Evolutionary conservation across 2,797 vertebrate species (phyloP).

Genomic region (Phaenicophaeus curvirostris): DNA sequence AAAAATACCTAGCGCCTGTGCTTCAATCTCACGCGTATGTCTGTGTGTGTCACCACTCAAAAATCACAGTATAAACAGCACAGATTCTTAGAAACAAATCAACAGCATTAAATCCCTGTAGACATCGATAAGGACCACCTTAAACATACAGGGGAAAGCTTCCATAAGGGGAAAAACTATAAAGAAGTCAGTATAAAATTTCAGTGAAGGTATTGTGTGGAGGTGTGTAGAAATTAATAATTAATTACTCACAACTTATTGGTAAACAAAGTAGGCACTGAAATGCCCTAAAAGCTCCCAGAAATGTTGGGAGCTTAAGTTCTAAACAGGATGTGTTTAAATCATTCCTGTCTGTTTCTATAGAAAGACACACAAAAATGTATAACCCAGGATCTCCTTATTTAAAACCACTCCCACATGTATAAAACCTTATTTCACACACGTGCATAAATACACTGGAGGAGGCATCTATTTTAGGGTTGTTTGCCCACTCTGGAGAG

Average conservation of each 20-base stretch:
- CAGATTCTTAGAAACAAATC: neutral
- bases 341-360: neutral
- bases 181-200: neutral
- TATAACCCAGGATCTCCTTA: constrained; percentile 34
- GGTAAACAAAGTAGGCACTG: constrained; percentile 44
- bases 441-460: constrained; percentile 61
- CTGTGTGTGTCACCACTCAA: neutral
- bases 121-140: neutral
- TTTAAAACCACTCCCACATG: constrained; percentile 58
- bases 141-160: neutral
- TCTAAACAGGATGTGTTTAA: constrained; percentile 12
- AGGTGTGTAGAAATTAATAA: constrained; percentile 9
- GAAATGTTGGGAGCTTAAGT: neutral
- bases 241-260: constrained; percentile 9
- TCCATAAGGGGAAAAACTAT: neutral
- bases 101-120: neutral
- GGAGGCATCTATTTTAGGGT: constrained; percentile 63
- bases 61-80: constrained; percentile 20
- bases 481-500: constrained; percentile 69
- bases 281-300: constrained; percentile 20
- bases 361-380: neutral
- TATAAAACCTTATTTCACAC: constrained; percentile 68
- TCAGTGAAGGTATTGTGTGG: neutral
- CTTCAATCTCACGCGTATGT: neutral
- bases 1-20: constrained; percentile 1